These are phyloP conservation scores for Phragmatobia fuliginosa DNA, from an alignment of 2,888 invertebrate genomes.

Conservation along the genomic window DNA sequence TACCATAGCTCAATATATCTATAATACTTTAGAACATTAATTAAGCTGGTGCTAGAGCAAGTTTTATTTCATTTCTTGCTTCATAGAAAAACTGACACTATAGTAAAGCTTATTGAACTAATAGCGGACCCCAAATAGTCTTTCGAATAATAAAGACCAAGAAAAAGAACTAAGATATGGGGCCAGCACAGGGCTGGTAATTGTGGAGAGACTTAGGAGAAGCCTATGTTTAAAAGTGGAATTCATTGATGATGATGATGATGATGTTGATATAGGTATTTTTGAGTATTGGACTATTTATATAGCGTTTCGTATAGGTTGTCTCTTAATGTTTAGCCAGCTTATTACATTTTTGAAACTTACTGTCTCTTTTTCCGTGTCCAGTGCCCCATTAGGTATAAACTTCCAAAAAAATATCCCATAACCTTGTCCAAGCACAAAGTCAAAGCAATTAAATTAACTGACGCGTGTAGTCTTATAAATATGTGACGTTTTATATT, in stretches of 20 bases:
- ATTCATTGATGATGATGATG: background rate
- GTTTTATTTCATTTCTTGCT: too few species aligned
- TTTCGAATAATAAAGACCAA: too few species aligned
- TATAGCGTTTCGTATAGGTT: background rate
- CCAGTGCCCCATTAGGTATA: background rate
- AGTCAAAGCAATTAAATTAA: conserved; percentile 15
- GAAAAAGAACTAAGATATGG: too few species aligned
- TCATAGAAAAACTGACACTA: too few species aligned
- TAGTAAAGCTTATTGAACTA: too few species aligned
- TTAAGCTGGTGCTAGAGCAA: background rate
- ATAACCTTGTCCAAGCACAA: conserved; percentile 10
- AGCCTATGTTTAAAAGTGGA: too few species aligned
- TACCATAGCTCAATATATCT: background rate
- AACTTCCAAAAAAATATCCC: background rate
- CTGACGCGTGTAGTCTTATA: conserved; percentile 5
- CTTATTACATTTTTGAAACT: background rate
- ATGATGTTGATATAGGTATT: background rate
- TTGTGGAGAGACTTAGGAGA: too few species aligned
- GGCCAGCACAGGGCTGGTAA: too few species aligned
- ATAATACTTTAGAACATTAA: background rate
- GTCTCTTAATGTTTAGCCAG: background rate
- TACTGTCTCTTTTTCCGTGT: background rate
- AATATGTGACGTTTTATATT: conserved; percentile 7
- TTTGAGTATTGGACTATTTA: background rate
- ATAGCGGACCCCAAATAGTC: too few species aligned